Evolutionary conservation across 2,888 invertebrate genomes (phyloP).

Genomic region (Pegoplata infirma): DNA sequence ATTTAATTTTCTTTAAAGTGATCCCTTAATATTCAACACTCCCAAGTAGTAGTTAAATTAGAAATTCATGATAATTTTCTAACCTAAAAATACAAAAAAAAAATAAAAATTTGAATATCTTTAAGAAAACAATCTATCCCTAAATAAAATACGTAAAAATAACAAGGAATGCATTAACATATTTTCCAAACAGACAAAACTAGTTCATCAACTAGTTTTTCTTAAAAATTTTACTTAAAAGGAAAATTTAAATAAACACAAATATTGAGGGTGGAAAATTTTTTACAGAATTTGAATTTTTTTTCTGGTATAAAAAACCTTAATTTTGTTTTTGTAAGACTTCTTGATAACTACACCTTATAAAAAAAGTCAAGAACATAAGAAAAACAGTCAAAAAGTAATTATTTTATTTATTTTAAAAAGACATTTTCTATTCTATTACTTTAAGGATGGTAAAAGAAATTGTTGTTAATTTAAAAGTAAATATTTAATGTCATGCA

Average conservation of each 20-base stretch:
- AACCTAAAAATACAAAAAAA: background rate
- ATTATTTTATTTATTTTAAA: background rate
- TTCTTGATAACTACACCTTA: background rate
- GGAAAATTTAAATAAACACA: background rate
- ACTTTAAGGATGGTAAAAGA: background rate
- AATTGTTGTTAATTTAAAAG: background rate
- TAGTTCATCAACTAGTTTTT: slow-evolving; percentile 12
- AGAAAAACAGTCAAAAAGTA: background rate
- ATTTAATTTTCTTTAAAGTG: background rate
- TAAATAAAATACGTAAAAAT: background rate
- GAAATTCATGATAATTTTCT: background rate
- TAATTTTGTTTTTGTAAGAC: background rate
- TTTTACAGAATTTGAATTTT: background rate
- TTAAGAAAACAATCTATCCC: background rate
- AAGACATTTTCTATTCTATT: background rate
- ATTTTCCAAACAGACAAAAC: background rate
- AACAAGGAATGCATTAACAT: slow-evolving; percentile 2
- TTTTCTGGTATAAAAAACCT: background rate
- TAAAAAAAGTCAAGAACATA: no score
- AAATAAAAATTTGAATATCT: background rate
- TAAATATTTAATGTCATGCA: background rate
- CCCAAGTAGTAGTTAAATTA: background rate
- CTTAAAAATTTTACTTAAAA: background rate
- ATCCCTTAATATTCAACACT: background rate
- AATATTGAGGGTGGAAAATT: slow-evolving; percentile 20